Evolutionary conservation across 2,888 invertebrate species (phyloP).

Genomic region (Crepidodera aurea): DNA sequence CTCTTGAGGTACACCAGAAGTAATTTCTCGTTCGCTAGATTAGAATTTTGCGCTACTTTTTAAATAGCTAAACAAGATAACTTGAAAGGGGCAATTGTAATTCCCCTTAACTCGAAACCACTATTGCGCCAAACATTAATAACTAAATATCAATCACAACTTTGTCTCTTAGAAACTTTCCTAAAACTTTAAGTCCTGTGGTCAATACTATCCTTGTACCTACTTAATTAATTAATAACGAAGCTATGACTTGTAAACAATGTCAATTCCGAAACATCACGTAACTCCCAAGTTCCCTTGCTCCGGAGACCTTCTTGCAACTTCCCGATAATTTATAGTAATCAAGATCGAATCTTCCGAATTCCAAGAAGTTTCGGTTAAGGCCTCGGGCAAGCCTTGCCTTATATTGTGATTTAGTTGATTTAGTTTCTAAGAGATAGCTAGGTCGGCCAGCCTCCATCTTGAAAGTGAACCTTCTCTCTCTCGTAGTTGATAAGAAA

Average conservation of each 20-base stretch:
- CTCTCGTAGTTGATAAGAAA: constrained; percentile 11
- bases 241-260: constrained; percentile 24
- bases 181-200: background rate
- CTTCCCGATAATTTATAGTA: constrained; percentile 30
- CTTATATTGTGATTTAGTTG: constrained; percentile 30
- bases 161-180: background rate
- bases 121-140: background rate
- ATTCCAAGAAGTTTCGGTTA: constrained; percentile 19
- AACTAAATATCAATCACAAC: background rate
- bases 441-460: constrained; percentile 12
- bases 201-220: background rate
- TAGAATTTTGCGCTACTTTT: no score
- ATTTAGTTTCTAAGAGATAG: constrained; percentile 25
- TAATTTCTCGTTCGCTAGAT: no score
- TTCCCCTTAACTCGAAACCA: no score
- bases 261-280: constrained; percentile 24
- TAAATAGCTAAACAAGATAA: no score
- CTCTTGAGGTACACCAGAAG: no score
- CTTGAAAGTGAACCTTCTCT: constrained; percentile 11
- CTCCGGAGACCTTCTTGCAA: constrained; percentile 24
- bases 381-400: constrained; percentile 8
- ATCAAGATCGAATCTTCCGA: constrained; percentile 28
- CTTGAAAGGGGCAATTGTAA: no score
- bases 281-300: constrained; percentile 12
- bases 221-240: constrained; percentile 19